Conservation (phyloP, 2,888 invertebrate species). For the Trachelus tabidus region DNA sequence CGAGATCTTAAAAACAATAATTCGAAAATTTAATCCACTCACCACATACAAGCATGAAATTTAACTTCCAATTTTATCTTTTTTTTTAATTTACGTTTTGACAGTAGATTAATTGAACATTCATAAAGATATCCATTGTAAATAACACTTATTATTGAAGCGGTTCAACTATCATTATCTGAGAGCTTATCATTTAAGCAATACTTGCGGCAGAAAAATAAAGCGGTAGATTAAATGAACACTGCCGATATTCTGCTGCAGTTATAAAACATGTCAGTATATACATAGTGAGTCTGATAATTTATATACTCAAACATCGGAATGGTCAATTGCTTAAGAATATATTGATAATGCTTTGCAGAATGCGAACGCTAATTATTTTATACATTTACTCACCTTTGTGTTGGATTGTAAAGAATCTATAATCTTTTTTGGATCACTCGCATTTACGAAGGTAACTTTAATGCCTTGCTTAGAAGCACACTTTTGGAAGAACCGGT, state of each 20-base stretch:
- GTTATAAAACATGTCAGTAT: not conserved
- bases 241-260: not conserved
- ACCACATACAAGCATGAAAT: not conserved
- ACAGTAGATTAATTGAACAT: not conserved
- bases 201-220: not conserved
- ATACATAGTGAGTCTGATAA: not conserved
- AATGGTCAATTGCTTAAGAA: conserved; percentile 4
- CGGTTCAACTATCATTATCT: not conserved
- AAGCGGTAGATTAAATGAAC: not conserved
- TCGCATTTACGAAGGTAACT: conserved; percentile 82
- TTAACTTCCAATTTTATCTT: not conserved
- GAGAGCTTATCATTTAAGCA: not conserved
- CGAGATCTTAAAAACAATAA: not conserved
- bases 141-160: not conserved
- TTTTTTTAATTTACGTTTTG: not conserved
- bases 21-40: not conserved
- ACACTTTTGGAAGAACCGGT: conserved; percentile 76
- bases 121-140: not conserved
- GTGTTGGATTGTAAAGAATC: conserved; percentile 83
- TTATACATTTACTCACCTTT: conserved; percentile 71
- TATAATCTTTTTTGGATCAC: conserved; percentile 74
- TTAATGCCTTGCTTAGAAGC: conserved; percentile 77
- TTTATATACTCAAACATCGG: not conserved
- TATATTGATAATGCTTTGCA: not conserved
- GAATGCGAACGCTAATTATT: conserved; percentile 1